phyloP scores from a whole-genome alignment of 2,888 invertebrate genomes.

The Lasioglossum lativentre region DNA sequence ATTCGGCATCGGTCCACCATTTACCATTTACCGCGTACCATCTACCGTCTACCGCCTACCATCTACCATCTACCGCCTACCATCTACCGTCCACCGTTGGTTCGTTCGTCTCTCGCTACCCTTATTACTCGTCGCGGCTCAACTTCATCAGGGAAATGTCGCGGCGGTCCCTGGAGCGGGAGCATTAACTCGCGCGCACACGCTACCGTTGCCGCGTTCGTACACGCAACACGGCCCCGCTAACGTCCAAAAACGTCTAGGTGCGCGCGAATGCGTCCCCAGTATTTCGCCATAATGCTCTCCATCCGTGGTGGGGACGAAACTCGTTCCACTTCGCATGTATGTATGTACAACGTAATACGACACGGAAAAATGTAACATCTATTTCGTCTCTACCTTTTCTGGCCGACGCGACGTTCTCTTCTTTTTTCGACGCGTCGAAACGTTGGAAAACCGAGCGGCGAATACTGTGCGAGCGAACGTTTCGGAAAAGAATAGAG shows the following conservation, averaged over 20 bases:
- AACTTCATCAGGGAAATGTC: slow-evolving; percentile 83
- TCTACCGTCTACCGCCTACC: no score
- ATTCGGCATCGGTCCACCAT: neutral
- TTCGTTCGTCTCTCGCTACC: slow-evolving; percentile 77
- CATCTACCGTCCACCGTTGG: neutral
- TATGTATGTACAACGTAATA: slow-evolving; percentile 50
- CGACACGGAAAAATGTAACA: slow-evolving; percentile 58
- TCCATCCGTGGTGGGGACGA: slow-evolving; percentile 35
- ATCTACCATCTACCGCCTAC: no score
- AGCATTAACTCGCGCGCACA: slow-evolving; percentile 78
- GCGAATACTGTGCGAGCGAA: slow-evolving; percentile 7
- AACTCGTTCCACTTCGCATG: slow-evolving; percentile 50
- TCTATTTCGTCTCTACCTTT: slow-evolving; percentile 26
- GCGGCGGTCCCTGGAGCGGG: slow-evolving; percentile 72
- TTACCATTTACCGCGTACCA: neutral
- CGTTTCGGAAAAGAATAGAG: slow-evolving; percentile 6
- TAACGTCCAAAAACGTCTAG: slow-evolving; percentile 65
- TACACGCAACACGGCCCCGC: slow-evolving; percentile 57
- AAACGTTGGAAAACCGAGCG: slow-evolving; percentile 11
- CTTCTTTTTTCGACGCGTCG: slow-evolving; percentile 13
- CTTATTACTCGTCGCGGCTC: slow-evolving; percentile 84
- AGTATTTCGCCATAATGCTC: slow-evolving; percentile 72
- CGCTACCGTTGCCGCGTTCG: slow-evolving; percentile 43
- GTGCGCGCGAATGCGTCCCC: slow-evolving; percentile 69
- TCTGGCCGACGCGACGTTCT: neutral